These are phyloP conservation scores for Epizoanthus stellaris DNA, from an alignment of 92 coral and sea anemone species.

Conservation along the genomic window DNA sequence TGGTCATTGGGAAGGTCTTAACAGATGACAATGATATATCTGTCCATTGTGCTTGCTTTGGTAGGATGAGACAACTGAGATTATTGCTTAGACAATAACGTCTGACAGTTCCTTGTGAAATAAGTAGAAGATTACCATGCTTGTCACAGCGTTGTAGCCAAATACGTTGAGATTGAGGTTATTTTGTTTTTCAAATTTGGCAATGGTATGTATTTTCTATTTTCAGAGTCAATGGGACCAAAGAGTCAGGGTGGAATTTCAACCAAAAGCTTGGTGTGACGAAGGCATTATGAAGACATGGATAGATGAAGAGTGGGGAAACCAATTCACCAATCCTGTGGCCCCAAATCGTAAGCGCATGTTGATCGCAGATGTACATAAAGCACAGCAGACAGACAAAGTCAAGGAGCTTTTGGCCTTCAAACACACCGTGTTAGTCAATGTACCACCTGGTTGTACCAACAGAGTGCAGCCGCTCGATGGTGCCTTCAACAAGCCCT, in stretches of 20 bases:
- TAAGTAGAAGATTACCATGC: no score
- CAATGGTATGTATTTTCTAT: no score
- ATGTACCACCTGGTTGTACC: slow-evolving; percentile 33
- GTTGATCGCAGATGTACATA: slow-evolving; percentile 41
- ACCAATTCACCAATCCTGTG: slow-evolving; percentile 39
- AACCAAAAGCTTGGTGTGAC: slow-evolving; percentile 50
- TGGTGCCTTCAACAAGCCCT: slow-evolving; percentile 31
- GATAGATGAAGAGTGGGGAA: slow-evolving; percentile 40
- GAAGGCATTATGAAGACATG: slow-evolving; percentile 23
- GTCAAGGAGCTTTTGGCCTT: slow-evolving; percentile 6
- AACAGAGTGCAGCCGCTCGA: slow-evolving; percentile 38
- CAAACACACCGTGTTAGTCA: slow-evolving; percentile 36
- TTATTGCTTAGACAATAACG: no score
- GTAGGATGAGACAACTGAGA: no score
- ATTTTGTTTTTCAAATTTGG: no score
- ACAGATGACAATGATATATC: no score
- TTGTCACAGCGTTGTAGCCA: no score
- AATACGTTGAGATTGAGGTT: no score
- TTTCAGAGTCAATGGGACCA: slow-evolving; percentile 11
- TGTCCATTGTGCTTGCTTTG: no score
- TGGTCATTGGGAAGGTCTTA: no score
- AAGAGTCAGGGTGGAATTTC: slow-evolving; percentile 31
- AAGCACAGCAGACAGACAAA: slow-evolving; percentile 32
- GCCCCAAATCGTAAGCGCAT: slow-evolving; percentile 9
- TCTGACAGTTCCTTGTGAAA: no score